Evolutionary conservation across 2,888 invertebrate species (phyloP).

Genomic region (Agrochola litura): DNA sequence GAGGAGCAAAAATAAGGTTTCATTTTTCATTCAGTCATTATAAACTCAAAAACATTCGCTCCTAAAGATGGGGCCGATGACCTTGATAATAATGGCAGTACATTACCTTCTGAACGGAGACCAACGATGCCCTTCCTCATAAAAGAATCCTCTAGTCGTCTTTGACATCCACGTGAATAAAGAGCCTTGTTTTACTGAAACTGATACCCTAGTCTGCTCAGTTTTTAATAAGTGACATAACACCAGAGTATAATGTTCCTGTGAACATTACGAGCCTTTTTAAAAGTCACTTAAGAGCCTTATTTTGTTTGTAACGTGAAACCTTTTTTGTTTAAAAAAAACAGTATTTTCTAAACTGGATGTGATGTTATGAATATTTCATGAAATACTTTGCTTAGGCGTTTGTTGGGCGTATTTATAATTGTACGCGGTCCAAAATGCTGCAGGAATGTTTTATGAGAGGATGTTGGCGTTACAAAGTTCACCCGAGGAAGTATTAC

Average conservation of each 20-base stretch:
- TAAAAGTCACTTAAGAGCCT: constrained; percentile 55
- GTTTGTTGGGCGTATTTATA: constrained; percentile 50
- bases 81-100: constrained; percentile 1
- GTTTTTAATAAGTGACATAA: constrained; percentile 38
- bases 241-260: constrained; percentile 9
- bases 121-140: not conserved
- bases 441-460: constrained; percentile 34
- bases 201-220: constrained; percentile 12
- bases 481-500: not conserved
- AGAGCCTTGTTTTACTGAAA: constrained; percentile 21
- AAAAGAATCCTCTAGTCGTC: constrained; percentile 16
- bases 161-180: constrained; percentile 3
- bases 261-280: constrained; percentile 51
- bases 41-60: not conserved
- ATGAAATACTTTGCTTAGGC: constrained; percentile 56
- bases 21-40: not conserved
- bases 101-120: not conserved
- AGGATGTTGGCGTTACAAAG: constrained; percentile 13
- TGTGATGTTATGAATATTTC: constrained; percentile 60
- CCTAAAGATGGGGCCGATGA: not conserved
- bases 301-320: constrained; percentile 44
- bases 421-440: constrained; percentile 37
- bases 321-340: constrained; percentile 48
- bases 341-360: constrained; percentile 51
- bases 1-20: no score